Conservation (phyloP, 2,113 vertebrate species). For the Leucoraja erinaceus region DNA sequence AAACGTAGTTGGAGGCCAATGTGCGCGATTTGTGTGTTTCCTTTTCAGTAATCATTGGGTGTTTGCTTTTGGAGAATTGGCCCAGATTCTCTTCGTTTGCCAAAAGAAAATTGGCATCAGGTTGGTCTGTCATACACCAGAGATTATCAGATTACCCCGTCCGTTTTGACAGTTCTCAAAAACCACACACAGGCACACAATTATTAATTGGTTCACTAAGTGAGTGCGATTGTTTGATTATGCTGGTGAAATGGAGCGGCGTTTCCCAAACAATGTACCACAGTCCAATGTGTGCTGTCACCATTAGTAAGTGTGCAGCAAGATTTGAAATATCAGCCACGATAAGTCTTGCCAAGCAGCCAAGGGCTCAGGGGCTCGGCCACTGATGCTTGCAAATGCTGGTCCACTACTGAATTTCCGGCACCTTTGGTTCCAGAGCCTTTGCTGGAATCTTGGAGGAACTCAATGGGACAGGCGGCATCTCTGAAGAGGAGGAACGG, state of each 20-base stretch:
- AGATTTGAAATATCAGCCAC: too few species aligned
- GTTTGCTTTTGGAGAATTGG: neutral
- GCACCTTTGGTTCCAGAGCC: too few species aligned
- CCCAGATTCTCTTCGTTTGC: neutral
- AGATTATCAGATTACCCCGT: neutral
- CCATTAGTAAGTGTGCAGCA: too few species aligned
- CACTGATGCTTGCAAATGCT: too few species aligned
- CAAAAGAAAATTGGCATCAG: neutral
- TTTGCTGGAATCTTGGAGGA: too few species aligned
- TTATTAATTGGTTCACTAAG: neutral
- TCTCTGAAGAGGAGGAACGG: too few species aligned
- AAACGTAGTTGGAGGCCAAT: neutral
- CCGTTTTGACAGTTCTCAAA: neutral
- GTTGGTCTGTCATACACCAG: neutral
- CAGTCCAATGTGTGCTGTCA: too few species aligned
- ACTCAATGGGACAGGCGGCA: too few species aligned
- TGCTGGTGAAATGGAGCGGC: neutral
- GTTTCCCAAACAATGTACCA: too few species aligned
- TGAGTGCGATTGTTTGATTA: neutral
- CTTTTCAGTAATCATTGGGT: neutral
- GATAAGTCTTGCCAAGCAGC: too few species aligned
- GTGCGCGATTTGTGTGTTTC: neutral
- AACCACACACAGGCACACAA: neutral
- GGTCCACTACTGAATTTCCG: too few species aligned
- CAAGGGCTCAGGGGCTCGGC: too few species aligned